Evolutionary conservation across 2,113 vertebrate species (phyloP), one percentile per base, ranked within the genome.

Genomic region (Calonectris borealis): DNA sequence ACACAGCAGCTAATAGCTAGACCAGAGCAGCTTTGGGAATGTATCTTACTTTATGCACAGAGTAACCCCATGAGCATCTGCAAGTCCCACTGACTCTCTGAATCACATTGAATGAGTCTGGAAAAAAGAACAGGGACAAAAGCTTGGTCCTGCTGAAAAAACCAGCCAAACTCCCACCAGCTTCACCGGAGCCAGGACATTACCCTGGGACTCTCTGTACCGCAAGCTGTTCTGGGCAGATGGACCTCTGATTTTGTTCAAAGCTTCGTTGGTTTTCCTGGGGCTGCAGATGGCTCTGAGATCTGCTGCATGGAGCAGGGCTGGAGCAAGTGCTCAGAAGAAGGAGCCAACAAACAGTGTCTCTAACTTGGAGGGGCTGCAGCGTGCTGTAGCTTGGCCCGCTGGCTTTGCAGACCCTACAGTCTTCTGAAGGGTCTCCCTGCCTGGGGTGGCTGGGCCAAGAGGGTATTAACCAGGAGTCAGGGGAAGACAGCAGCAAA

Each of bases 221-320:
- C 0, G 0, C 78, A 68, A 84, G 38, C 65, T 90, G 65, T 16
- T 92, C 75, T 10, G 9, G 22, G 79, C 83, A 92, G 83, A 77
- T 52, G 58, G 54, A 90, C 27, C 27, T 77, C 80, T 70, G 79
- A 36, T 90, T 38, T 64, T 31, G 8, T 48, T 85, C 78, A 90
- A 82, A 80, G 82, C 70, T 83, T 48, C 0, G 0, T 24, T 88
- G 76, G 16, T 48, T 88, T 92, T 90, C 18, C 42, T 7, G 57
- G 66, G 61, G 78, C 44, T 85, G 90, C 90, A 93, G 70, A 51
- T 77, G 70, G 79, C 66, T 69, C 75, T 13, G 70, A 76, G 83
- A 83, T 65, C 32, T 83, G 66, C 66, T 90, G 52, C 57, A 48
- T 0, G 3, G 76, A 84, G 42, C 31, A 5, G 20, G 60, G 69